phyloP scores from a whole-genome alignment of 2,888 invertebrate species.

The Cataglyphis albicans region DNA sequence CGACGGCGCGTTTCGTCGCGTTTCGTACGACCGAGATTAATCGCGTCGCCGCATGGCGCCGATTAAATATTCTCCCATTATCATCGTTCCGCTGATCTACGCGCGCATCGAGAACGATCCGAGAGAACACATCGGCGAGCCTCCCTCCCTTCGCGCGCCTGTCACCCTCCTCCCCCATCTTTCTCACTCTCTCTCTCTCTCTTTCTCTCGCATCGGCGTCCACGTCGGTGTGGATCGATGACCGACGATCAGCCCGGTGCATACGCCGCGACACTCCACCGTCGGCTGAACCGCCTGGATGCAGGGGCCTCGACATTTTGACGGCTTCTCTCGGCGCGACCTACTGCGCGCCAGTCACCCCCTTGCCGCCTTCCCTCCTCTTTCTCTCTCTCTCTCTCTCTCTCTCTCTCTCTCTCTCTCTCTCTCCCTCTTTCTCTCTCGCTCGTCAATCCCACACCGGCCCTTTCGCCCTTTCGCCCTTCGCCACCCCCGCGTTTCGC shows the following conservation, averaged over 20 bases:
- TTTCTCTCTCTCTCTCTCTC: not conserved
- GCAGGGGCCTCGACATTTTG: constrained; percentile 74
- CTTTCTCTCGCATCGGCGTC: constrained; percentile 60
- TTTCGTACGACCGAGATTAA: constrained; percentile 64
- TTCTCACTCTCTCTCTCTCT: constrained; percentile 29
- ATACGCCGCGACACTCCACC: constrained; percentile 57
- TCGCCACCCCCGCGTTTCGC: constrained; percentile 55
- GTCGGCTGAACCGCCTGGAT: constrained; percentile 63
- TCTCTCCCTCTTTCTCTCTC: not conserved
- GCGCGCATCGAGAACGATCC: constrained; percentile 76
- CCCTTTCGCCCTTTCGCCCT: constrained; percentile 29
- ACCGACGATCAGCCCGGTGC: constrained; percentile 70
- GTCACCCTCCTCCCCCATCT: not conserved
- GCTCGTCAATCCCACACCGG: not conserved
- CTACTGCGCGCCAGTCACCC: constrained; percentile 62
- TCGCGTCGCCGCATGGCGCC: constrained; percentile 71
- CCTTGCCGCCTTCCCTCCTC: constrained; percentile 35
- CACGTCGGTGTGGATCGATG: constrained; percentile 72
- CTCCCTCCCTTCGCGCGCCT: constrained; percentile 51
- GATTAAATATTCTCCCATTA: constrained; percentile 50
- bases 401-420: constrained; percentile 66
- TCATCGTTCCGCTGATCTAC: constrained; percentile 76
- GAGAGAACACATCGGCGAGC: constrained; percentile 28
- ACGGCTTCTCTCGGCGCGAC: constrained; percentile 76
- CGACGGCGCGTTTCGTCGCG: constrained; percentile 18